Evolutionary conservation across 2,888 invertebrate species (phyloP).

Genomic region (Oxyteleia sp.): DNA sequence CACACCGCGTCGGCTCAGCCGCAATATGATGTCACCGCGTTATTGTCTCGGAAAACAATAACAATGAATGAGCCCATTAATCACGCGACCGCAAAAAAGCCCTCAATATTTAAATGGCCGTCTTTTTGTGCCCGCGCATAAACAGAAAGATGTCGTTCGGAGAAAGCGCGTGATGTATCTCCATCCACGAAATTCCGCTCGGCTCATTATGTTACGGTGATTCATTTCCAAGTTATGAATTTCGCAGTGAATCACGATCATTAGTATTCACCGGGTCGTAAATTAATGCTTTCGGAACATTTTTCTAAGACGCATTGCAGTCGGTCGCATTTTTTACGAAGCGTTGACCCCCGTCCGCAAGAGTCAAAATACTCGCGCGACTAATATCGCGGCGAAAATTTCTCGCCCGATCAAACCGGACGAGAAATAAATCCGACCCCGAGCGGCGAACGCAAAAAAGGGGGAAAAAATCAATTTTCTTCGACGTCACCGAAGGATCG

Average conservation of each 20-base stretch:
- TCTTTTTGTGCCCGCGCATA: conserved; percentile 46
- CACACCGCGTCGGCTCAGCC: conserved; percentile 22
- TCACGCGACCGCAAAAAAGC: conserved; percentile 53
- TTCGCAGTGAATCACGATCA: conserved; percentile 63
- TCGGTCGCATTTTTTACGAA: conserved; percentile 48
- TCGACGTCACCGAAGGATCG: conserved; percentile 65
- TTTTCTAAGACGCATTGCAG: conserved; percentile 62
- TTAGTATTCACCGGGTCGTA: conserved; percentile 61
- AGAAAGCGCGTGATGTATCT: conserved; percentile 70
- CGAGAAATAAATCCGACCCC: conserved; percentile 45
- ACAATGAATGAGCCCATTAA: conserved; percentile 60
- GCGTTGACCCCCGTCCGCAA: conserved; percentile 49
- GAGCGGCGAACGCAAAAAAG: conserved; percentile 3
- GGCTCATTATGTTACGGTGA: conserved; percentile 65
- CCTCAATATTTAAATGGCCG: conserved; percentile 63
- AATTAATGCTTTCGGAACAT: conserved; percentile 58
- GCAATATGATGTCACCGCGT: conserved; percentile 53
- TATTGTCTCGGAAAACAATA: conserved; percentile 69
- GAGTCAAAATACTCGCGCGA: conserved; percentile 8
- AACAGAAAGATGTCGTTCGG: conserved; percentile 52
- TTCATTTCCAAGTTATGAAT: conserved; percentile 68
- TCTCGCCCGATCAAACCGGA: conserved; percentile 52
- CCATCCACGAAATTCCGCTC: conserved; percentile 56
- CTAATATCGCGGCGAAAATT: conserved; percentile 1
- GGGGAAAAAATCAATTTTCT: conserved; percentile 70